Conservation (phyloP, 2,888 invertebrate species). For the Sepioteuthis lessoniana region DNA sequence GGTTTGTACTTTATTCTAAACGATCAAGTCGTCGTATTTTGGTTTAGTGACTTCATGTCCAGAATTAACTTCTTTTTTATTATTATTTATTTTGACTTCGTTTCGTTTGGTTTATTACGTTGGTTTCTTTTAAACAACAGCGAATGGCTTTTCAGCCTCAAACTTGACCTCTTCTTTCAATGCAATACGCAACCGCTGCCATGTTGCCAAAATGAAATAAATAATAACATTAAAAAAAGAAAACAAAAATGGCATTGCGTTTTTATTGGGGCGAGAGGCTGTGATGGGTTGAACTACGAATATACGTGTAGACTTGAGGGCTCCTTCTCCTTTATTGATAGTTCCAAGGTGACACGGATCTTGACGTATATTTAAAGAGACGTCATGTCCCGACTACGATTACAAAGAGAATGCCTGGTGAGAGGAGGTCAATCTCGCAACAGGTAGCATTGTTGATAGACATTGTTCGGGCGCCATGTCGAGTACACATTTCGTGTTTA, state of each 20-base stretch:
- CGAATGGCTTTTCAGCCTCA: not conserved
- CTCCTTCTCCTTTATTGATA: conserved; percentile 23
- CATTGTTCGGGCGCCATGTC: conserved; percentile 9
- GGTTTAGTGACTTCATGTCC: too few relatives aligned
- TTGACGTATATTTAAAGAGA: conserved; percentile 33
- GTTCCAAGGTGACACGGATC: not conserved
- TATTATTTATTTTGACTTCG: not conserved
- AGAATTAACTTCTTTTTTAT: not conserved
- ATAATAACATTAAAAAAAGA: not conserved
- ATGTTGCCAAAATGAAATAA: not conserved
- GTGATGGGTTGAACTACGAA: not conserved
- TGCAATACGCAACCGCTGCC: not conserved
- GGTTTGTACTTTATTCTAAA: too few relatives aligned
- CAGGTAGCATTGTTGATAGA: conserved; percentile 33
- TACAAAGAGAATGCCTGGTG: conserved; percentile 33
- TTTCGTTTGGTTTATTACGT: not conserved
- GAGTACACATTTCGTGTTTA: not conserved
- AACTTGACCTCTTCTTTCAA: not conserved
- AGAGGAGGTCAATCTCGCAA: not conserved
- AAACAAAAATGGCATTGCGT: not conserved
- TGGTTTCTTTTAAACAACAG: not conserved
- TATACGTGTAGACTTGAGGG: not conserved
- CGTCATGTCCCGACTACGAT: conserved; percentile 11
- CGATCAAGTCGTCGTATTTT: too few relatives aligned
- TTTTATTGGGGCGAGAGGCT: not conserved